A percentile compares a stretch with the other conserved stretches of the same genome.
phyloP scores from a whole-genome alignment of 2,797 vertebrate genomes.

The Acanthurus leucopareius region DNA sequence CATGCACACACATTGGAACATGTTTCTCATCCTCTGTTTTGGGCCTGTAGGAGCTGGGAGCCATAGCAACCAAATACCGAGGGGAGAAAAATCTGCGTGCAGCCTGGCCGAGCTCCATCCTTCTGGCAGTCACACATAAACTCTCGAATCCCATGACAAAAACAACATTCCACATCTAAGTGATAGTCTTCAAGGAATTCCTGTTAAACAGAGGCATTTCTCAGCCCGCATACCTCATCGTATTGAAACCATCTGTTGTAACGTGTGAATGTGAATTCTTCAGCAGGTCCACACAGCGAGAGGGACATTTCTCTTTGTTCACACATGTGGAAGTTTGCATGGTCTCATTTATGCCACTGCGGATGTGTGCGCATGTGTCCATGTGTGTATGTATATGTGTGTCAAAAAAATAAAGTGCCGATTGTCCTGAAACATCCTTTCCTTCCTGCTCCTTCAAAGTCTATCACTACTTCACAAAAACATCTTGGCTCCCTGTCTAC shows the following conservation, averaged over 20 bases:
- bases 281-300: slow-evolving; percentile 30
- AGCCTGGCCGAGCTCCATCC: slow-evolving; percentile 80
- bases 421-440: neutral
- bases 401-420: neutral
- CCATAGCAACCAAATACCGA: slow-evolving; percentile 79
- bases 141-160: slow-evolving; percentile 80
- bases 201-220: slow-evolving; percentile 79
- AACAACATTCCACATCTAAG: slow-evolving; percentile 83
- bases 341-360: neutral
- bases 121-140: slow-evolving; percentile 76
- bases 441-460: neutral
- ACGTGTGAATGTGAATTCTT: slow-evolving; percentile 65
- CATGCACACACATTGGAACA: slow-evolving; percentile 12
- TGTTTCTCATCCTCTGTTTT: slow-evolving; percentile 79
- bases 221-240: slow-evolving; percentile 66
- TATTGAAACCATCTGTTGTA: slow-evolving; percentile 79
- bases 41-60: slow-evolving; percentile 73
- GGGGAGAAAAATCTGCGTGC: slow-evolving; percentile 73
- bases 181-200: slow-evolving; percentile 82
- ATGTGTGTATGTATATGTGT: neutral
- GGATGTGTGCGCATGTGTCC: neutral
- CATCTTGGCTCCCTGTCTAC: neutral
- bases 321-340: slow-evolving; percentile 40
- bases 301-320: slow-evolving; percentile 11
- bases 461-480: neutral